Evolutionary conservation across 2,888 invertebrate species (phyloP).

Genomic region (Aproaerema taeniolella): DNA sequence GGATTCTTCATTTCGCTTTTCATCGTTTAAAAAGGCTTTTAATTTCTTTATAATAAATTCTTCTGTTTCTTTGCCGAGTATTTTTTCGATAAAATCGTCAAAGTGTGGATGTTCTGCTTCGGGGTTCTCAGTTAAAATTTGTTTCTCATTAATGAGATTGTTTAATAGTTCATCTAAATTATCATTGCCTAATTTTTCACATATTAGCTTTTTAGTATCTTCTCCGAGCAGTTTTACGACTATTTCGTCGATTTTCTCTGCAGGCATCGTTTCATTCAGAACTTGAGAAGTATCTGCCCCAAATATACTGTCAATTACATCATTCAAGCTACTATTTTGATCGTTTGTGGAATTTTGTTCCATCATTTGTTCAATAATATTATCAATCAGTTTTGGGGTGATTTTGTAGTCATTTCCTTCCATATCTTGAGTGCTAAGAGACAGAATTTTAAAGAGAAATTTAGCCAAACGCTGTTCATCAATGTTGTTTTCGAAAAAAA

Average conservation of each 20-base stretch:
- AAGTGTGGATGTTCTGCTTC: slow-evolving; percentile 8
- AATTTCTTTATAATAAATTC: slow-evolving; percentile 9
- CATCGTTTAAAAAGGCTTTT: background rate
- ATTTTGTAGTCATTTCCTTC: background rate
- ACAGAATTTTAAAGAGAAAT: slow-evolving; percentile 7
- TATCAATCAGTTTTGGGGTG: background rate
- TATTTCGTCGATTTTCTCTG: slow-evolving; percentile 4
- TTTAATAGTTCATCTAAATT: slow-evolving; percentile 12
- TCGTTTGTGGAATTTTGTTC: background rate
- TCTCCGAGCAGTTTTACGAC: slow-evolving; percentile 7
- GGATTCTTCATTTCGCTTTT: too few relatives aligned
- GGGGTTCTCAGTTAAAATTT: background rate
- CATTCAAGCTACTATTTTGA: background rate
- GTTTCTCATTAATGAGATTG: slow-evolving; percentile 9
- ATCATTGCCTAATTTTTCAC: slow-evolving; percentile 6
- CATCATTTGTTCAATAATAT: slow-evolving; percentile 3
- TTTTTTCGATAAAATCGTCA: slow-evolving; percentile 10
- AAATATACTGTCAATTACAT: slow-evolving; percentile 3
- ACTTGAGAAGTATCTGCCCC: slow-evolving; percentile 3
- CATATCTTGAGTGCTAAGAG: slow-evolving; percentile 10
- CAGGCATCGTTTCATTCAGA: background rate
- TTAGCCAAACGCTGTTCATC: slow-evolving; percentile 9
- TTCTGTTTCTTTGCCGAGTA: slow-evolving; percentile 8
- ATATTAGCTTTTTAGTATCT: slow-evolving; percentile 7
- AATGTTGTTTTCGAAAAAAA: slow-evolving; percentile 6